These are phyloP conservation scores for Oreochromis niloticus DNA, from an alignment of 2,113 vertebrate species.

Conservation along the genomic window DNA sequence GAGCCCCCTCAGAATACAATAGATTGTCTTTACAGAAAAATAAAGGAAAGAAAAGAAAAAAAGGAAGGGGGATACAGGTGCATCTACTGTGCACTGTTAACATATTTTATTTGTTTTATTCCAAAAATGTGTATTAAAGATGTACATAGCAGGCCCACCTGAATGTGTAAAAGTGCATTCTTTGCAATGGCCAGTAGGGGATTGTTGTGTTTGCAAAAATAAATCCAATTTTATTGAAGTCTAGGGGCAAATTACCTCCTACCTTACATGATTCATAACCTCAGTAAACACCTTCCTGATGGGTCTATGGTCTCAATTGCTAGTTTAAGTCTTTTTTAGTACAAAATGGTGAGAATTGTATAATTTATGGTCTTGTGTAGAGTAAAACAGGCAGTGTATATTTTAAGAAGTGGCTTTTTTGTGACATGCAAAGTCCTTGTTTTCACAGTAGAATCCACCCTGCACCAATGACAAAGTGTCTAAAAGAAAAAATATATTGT, in stretches of 20 bases:
- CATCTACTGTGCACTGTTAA: not conserved
- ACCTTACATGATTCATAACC: not conserved
- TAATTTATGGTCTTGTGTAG: not conserved
- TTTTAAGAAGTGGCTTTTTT: not conserved
- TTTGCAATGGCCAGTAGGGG: not conserved
- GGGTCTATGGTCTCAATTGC: not conserved
- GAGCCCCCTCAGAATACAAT: not conserved
- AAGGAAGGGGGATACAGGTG: not conserved
- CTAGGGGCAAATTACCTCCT: not conserved
- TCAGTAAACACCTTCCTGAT: not conserved
- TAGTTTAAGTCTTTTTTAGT: not conserved
- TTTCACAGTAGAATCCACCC: not conserved
- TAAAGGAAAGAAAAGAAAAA: not conserved
- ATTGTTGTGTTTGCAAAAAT: not conserved
- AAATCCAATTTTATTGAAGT: not conserved
- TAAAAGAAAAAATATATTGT: not conserved
- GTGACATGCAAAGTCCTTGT: not conserved
- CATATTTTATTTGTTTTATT: not conserved
- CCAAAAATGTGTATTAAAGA: not conserved
- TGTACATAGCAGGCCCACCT: not conserved
- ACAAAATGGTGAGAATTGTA: not conserved
- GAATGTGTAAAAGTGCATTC: not conserved
- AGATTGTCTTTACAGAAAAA: not conserved
- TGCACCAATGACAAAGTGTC: not conserved
- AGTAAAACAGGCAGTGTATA: not conserved